Evolutionary conservation across 2,797 vertebrate species (phyloP).

Genomic region (Heliangelus exortis): DNA sequence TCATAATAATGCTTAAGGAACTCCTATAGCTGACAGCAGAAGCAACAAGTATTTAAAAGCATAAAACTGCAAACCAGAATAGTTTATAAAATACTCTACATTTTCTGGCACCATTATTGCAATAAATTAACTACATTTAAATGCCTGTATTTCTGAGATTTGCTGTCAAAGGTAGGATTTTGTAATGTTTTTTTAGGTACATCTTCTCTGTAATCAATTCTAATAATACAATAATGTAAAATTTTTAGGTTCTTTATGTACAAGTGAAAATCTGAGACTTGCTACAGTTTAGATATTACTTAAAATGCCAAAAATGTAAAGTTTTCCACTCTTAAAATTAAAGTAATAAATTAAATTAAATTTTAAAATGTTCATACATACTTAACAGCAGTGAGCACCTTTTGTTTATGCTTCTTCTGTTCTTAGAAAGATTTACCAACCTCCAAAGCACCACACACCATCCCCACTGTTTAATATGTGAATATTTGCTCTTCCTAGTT

Average conservation of each 20-base stretch:
- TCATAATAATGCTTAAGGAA: not conserved
- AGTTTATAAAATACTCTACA: not conserved
- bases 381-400: not conserved
- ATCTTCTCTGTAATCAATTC: not conserved
- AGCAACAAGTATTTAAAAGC: not conserved
- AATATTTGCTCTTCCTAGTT: not conserved
- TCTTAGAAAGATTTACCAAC: not conserved
- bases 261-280: not conserved
- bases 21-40: not conserved
- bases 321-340: not conserved
- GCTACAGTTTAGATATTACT: not conserved
- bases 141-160: not conserved
- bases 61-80: not conserved
- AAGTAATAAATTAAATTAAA: no score
- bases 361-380: not conserved
- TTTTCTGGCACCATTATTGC: not conserved
- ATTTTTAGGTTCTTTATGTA: constrained; percentile 1
- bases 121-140: not conserved
- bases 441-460: not conserved
- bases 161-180: not conserved
- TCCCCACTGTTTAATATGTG: not conserved
- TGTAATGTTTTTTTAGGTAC: not conserved
- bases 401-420: not conserved
- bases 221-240: not conserved
- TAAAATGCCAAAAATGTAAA: not conserved